Conservation (phyloP, 2,113 vertebrate species). For the Myotis davidii region DNA sequence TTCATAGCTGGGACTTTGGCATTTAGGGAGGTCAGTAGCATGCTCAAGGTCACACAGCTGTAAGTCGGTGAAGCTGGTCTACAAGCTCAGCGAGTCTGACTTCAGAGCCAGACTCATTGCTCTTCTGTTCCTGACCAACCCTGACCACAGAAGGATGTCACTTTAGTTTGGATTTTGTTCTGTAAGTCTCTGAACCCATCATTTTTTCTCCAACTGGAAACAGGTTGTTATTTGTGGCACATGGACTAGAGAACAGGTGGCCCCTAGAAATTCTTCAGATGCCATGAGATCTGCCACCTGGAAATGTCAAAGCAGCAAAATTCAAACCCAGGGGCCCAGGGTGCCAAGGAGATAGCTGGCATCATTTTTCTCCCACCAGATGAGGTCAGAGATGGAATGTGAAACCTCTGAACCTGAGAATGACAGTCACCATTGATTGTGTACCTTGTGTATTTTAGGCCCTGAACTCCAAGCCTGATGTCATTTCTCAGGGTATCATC, state of each 20-base stretch:
- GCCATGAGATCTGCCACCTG: constrained; percentile 53
- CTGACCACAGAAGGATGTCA: background rate
- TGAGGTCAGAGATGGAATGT: constrained; percentile 54
- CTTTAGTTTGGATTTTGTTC: background rate
- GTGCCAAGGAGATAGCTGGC: constrained; percentile 61
- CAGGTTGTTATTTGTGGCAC: constrained; percentile 14
- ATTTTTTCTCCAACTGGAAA: background rate
- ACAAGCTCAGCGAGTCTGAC: background rate
- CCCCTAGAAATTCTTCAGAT: constrained; percentile 59
- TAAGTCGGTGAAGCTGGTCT: rapidly evolving
- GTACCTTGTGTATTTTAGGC: background rate
- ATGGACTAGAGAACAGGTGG: constrained; percentile 42
- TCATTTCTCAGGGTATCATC: rapidly evolving
- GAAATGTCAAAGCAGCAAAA: constrained; percentile 72
- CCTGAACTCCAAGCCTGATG: too few relatives aligned
- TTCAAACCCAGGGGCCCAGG: constrained; percentile 63
- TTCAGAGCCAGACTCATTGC: background rate
- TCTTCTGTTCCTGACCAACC: background rate
- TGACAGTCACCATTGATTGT: background rate
- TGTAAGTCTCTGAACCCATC: background rate
- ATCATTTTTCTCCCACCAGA: background rate
- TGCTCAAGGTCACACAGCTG: background rate
- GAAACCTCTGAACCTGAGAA: constrained; percentile 14
- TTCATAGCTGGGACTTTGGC: background rate
- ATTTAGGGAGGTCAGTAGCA: background rate